Evolutionary conservation across 2,113 vertebrate genomes (phyloP).

Genomic region (Mesoclemmys tuberculata): DNA sequence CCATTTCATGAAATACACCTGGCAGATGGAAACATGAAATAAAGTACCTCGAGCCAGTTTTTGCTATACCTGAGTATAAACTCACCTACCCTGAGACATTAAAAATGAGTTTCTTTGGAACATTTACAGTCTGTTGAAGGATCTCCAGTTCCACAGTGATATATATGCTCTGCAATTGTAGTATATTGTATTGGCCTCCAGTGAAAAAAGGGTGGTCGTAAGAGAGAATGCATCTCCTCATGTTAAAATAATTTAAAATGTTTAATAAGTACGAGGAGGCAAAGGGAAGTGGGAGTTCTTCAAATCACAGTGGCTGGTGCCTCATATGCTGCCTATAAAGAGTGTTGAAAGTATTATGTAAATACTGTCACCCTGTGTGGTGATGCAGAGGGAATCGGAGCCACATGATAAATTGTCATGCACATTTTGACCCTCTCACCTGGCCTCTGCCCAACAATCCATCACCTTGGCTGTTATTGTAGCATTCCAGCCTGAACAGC

Average conservation of each 20-base stretch:
- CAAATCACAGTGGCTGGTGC: neutral
- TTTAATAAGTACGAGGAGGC: neutral
- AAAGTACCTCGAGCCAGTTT: constrained; percentile 49
- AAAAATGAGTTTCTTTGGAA: constrained; percentile 46
- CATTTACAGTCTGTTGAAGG: constrained; percentile 17
- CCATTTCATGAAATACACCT: constrained; percentile 41
- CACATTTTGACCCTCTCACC: neutral
- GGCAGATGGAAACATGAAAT: constrained; percentile 60
- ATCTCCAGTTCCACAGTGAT: neutral
- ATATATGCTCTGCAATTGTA: neutral
- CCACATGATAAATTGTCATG: neutral
- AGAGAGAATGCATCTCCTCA: neutral
- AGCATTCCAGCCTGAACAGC: neutral
- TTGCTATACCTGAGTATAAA: constrained; percentile 39
- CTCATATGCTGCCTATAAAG: neutral
- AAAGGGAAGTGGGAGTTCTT: neutral
- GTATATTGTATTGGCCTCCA: constrained; percentile 8
- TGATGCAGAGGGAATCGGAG: neutral
- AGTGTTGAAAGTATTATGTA: rapidly evolving
- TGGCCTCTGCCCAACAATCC: neutral
- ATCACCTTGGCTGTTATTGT: neutral
- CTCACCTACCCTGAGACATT: constrained; percentile 8
- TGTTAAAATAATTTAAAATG: neutral
- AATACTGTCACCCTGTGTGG: neutral
- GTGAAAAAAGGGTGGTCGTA: neutral